Evolutionary conservation across 2,797 vertebrate species (phyloP).

Genomic region (Ataeniobius toweri): DNA sequence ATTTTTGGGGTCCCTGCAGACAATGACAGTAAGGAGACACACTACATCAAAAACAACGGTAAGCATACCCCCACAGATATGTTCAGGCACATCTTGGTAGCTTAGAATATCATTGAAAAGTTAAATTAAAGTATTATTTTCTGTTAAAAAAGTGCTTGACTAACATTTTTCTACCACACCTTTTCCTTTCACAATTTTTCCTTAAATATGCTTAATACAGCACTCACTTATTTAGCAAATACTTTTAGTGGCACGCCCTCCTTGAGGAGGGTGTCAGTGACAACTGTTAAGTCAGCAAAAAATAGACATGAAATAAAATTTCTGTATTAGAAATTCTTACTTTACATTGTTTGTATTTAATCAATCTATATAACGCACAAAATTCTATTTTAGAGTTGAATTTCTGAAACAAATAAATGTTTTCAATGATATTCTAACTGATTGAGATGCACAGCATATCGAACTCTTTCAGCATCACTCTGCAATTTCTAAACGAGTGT

Average conservation of each 20-base stretch:
- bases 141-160: background rate
- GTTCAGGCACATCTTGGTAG: background rate
- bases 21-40: conserved; percentile 81
- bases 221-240: background rate
- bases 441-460: background rate
- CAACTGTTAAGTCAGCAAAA: background rate
- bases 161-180: background rate
- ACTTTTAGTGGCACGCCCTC: background rate
- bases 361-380: background rate
- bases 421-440: background rate
- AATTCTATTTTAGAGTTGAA: background rate
- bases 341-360: background rate
- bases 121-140: background rate
- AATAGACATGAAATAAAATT: background rate
- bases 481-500: background rate
- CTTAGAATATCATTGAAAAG: background rate
- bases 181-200: background rate
- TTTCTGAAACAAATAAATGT: background rate
- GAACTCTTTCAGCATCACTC: background rate
- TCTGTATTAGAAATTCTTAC: background rate
- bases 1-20: conserved; percentile 85
- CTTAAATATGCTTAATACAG: background rate
- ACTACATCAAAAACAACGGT: conserved; percentile 89
- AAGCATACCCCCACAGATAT: conserved; percentile 21
- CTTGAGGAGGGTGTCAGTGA: background rate